Evolutionary conservation across 2,797 vertebrate species (phyloP).

Genomic region (Etheostoma perlongum): DNA sequence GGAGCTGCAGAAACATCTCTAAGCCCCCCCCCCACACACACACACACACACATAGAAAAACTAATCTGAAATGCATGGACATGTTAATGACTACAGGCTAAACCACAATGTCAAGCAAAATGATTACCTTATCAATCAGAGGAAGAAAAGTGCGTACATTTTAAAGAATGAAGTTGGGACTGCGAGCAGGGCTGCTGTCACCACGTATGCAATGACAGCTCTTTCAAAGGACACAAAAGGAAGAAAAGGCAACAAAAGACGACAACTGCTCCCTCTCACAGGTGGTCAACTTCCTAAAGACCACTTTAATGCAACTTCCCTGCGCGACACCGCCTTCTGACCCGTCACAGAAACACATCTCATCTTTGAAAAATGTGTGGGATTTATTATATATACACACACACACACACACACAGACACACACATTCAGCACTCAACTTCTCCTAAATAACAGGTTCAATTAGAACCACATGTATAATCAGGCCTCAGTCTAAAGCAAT

Average conservation of each 20-base stretch:
- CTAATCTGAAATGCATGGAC: constrained; percentile 38
- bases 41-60: constrained; percentile 22
- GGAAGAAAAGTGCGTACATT: constrained; percentile 19
- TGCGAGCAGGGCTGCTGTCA: constrained; percentile 22
- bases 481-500: constrained; percentile 73
- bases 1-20: constrained; percentile 55
- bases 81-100: constrained; percentile 48
- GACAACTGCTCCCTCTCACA: constrained; percentile 37
- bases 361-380: constrained; percentile 77
- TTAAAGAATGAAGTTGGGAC: constrained; percentile 21
- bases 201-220: constrained; percentile 42
- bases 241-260: constrained; percentile 30
- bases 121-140: constrained; percentile 51
- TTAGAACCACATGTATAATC: constrained; percentile 89
- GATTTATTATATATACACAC: constrained; percentile 70
- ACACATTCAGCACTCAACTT: constrained; percentile 65
- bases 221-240: constrained; percentile 41
- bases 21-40: constrained; percentile 32
- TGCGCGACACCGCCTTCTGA: constrained; percentile 59
- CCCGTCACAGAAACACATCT: constrained; percentile 70
- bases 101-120: constrained; percentile 41
- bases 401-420: constrained; percentile 36
- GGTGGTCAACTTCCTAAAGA: constrained; percentile 54
- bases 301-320: constrained; percentile 23
- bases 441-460: constrained; percentile 85